Percentiles rank a stretch among this genome's conserved stretches.
These are phyloP conservation scores for Saccostrea glomerata DNA, from an alignment of 1,140 invertebrate genomes.

Conservation along the genomic window DNA sequence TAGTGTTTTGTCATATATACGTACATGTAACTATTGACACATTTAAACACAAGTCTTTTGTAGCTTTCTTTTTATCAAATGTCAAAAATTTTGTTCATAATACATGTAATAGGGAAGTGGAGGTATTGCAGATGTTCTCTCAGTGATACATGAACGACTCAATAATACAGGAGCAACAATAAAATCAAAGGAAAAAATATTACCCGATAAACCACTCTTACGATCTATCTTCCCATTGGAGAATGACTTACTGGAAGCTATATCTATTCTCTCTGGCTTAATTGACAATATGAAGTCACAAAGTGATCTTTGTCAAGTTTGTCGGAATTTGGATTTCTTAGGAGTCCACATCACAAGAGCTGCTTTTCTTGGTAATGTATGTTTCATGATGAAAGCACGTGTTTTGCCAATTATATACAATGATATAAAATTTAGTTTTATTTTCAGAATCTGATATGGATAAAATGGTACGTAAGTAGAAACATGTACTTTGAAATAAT, in stretches of 20 bases:
- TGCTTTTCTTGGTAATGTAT: background rate
- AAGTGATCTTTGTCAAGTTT: background rate
- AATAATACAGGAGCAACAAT: background rate
- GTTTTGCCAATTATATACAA: too few species aligned
- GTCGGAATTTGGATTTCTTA: background rate
- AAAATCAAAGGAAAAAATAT: background rate
- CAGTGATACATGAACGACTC: background rate
- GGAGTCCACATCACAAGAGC: background rate
- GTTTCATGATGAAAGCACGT: background rate
- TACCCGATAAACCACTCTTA: background rate
- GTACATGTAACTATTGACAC: background rate
- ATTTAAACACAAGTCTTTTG: background rate
- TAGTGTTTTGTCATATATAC: too few species aligned
- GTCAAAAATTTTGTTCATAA: too few species aligned
- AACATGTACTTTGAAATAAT: background rate
- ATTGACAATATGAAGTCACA: background rate
- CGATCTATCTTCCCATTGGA: conserved; percentile 4
- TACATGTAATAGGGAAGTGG: background rate
- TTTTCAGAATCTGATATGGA: background rate
- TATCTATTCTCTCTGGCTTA: background rate
- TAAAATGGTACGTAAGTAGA: background rate
- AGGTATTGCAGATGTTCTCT: background rate
- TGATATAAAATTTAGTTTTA: background rate
- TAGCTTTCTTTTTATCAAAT: too few species aligned
- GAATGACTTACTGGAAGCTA: background rate